Conservation (phyloP, 2,888 invertebrate species). For the Tipula helvola region DNA sequence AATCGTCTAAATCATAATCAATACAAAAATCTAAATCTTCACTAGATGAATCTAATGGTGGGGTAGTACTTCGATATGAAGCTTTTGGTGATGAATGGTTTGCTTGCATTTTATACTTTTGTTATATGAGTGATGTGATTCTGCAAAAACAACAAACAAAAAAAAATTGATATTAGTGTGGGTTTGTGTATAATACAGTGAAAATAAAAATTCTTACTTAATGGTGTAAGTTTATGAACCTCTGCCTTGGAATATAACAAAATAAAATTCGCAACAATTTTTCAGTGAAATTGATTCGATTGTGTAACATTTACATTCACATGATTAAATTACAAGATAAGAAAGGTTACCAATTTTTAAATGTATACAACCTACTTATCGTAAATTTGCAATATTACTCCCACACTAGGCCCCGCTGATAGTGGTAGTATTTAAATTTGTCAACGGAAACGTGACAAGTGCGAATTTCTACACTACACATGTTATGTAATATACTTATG, state of each 20-base stretch:
- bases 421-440: background rate
- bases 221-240: background rate
- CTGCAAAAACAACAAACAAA: background rate
- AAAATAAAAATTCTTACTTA: background rate
- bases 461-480: background rate
- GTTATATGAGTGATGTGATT: background rate
- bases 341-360: background rate
- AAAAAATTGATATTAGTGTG: background rate
- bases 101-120: constrained; percentile 7
- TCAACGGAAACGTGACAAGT: background rate
- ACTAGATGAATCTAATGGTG: constrained; percentile 18
- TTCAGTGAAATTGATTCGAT: background rate
- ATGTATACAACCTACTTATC: background rate
- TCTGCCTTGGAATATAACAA: background rate
- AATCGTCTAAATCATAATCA: constrained; percentile 20
- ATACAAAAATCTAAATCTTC: constrained; percentile 19
- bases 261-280: background rate
- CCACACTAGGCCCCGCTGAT: background rate
- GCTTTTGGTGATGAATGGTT: constrained; percentile 38
- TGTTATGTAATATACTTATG: background rate
- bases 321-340: background rate
- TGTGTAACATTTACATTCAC: background rate
- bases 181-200: background rate
- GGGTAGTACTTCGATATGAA: constrained; percentile 13
- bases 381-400: background rate